phyloP scores from a whole-genome alignment of 2,113 vertebrate species.

The Brachyhypopomus gauderio region DNA sequence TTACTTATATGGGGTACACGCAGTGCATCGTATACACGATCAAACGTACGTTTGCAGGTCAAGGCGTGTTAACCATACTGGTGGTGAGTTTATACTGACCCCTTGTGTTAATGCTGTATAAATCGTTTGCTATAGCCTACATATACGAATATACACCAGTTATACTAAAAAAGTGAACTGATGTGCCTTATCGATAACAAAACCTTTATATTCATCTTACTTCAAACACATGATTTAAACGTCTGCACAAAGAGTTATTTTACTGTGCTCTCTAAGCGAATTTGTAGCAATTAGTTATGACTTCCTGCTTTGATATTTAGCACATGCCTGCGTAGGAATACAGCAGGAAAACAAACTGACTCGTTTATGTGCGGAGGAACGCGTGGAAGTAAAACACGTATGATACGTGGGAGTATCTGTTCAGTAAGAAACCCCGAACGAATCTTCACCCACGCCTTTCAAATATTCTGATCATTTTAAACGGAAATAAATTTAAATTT shows the following conservation, averaged over 20 bases:
- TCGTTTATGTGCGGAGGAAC: no score
- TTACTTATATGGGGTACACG: background rate
- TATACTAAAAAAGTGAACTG: background rate
- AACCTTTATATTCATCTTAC: background rate
- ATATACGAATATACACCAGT: background rate
- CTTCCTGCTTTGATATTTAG: no score
- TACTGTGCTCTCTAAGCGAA: no score
- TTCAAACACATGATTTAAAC: background rate
- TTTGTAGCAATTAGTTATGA: no score
- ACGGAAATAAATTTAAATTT: no score
- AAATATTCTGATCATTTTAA: background rate
- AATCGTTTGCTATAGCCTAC: background rate
- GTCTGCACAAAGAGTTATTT: background rate
- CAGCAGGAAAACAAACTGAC: no score
- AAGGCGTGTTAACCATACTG: background rate
- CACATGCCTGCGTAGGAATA: no score
- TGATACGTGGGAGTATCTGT: no score
- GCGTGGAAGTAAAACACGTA: no score
- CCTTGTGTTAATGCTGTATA: constrained; percentile 23
- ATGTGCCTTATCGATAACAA: background rate
- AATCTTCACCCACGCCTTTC: background rate
- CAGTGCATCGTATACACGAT: background rate
- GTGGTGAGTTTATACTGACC: constrained; percentile 36
- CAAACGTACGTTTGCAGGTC: background rate
- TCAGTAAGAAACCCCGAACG: background rate